Percentiles rank a stretch among this genome's conserved stretches.
These are phyloP conservation scores for Chondrosia reniformis DNA, from an alignment of 37 sponge, comb jelly and placozoan species.

Conservation along the genomic window DNA sequence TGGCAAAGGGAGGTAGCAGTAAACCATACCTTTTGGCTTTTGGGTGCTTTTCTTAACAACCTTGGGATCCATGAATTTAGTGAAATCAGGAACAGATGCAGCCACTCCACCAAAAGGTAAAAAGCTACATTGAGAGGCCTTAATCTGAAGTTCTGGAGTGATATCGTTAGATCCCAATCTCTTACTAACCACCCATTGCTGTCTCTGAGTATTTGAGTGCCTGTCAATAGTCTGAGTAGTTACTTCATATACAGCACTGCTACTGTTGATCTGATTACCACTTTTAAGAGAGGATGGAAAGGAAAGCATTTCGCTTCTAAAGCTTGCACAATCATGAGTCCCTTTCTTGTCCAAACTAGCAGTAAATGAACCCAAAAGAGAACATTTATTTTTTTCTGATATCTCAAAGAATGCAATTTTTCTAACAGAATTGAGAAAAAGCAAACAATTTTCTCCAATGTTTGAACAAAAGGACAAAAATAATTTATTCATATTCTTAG, in stretches of 20 bases:
- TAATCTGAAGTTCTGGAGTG: background rate
- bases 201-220: background rate
- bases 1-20: slow-evolving; percentile 65
- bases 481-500: no score
- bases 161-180: slow-evolving; percentile 1
- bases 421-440: slow-evolving; percentile 50
- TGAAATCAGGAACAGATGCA: background rate
- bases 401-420: slow-evolving; percentile 62
- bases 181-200: slow-evolving; percentile 30
- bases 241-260: background rate
- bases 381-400: slow-evolving; percentile 16
- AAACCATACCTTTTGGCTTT: slow-evolving; percentile 1
- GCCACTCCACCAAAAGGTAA: slow-evolving; percentile 61
- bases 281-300: no score
- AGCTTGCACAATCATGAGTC: background rate
- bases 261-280: background rate
- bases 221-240: background rate
- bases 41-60: no score
- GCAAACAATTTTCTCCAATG: no score
- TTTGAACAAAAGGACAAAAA: no score
- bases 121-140: slow-evolving; percentile 10
- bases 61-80: background rate
- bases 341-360: background rate
- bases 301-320: no score
- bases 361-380: slow-evolving; percentile 2